A percentile compares a stretch with the other conserved stretches of the same genome.
Evolutionary conservation across 2,888 invertebrate species (phyloP).

Genomic region (Brachyptera risi): DNA sequence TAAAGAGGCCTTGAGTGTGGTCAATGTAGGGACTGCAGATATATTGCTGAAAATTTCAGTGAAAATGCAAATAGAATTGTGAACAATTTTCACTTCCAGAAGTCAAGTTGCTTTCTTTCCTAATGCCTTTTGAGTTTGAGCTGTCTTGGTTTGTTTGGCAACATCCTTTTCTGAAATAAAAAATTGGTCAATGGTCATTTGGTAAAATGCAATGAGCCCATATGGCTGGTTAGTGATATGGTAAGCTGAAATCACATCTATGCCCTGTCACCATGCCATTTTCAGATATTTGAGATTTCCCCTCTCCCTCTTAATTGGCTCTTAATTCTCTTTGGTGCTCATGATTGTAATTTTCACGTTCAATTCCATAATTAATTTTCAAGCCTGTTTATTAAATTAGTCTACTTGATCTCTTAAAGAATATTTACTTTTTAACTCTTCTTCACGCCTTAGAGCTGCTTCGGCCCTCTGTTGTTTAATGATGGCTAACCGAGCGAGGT

Average conservation of each 20-base stretch:
- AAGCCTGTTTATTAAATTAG: too few relatives aligned
- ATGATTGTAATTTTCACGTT: neutral
- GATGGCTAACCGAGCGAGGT: constrained; percentile 88
- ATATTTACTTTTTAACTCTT: constrained; percentile 66
- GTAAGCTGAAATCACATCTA: too few relatives aligned
- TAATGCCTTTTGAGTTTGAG: constrained; percentile 57
- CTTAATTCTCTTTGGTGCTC: too few relatives aligned
- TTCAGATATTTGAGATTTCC: too few relatives aligned
- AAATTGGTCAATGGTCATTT: too few relatives aligned
- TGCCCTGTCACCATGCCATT: too few relatives aligned
- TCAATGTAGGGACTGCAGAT: neutral
- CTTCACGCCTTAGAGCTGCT: constrained; percentile 86
- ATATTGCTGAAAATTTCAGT: too few relatives aligned
- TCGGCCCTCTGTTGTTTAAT: constrained; percentile 94
- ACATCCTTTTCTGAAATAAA: constrained; percentile 54
- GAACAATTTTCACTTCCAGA: neutral
- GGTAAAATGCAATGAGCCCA: too few relatives aligned
- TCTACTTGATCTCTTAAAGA: too few relatives aligned
- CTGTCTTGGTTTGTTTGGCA: constrained; percentile 56
- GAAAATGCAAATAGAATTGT: constrained; percentile 2
- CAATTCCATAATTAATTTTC: too few relatives aligned
- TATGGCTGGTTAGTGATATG: too few relatives aligned
- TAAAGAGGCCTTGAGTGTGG: too few relatives aligned
- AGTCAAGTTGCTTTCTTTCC: constrained; percentile 49
- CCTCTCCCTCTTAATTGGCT: neutral